Conservation (phyloP, 1,140 invertebrate genomes). For the Sycophila sp. region DNA sequence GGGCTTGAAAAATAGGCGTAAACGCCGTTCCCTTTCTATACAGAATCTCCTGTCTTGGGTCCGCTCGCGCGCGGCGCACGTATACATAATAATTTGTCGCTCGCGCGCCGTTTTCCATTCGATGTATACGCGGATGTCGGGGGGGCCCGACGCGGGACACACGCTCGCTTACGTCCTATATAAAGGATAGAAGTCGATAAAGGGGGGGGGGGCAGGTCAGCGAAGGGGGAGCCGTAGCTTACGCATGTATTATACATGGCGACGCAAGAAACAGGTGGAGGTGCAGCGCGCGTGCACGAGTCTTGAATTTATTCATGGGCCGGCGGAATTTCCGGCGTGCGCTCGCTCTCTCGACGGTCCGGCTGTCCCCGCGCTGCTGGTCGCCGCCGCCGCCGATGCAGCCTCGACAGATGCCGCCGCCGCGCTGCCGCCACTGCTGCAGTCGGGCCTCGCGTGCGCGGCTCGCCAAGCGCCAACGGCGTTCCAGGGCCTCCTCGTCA, state of each 20-base stretch:
- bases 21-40: not conserved
- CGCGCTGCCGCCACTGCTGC: not conserved
- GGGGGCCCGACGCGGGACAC: not conserved
- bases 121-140: not conserved
- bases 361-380: not conserved
- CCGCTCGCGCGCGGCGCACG: too few species aligned
- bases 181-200: slow-evolving; percentile 9
- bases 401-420: not conserved
- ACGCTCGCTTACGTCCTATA: not conserved
- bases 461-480: not conserved
- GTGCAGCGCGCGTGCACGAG: not conserved
- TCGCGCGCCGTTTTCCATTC: not conserved
- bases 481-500: not conserved
- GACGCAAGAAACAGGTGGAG: not conserved
- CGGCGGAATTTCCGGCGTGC: slow-evolving; percentile 4
- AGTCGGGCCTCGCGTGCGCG: not conserved
- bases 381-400: not conserved
- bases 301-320: not conserved
- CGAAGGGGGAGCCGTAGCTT: not conserved
- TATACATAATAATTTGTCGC: slow-evolving; percentile 9
- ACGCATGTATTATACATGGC: slow-evolving; percentile 12
- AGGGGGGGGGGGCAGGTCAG: not conserved
- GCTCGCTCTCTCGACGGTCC: not conserved
- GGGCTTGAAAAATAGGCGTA: too few species aligned
- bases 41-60: not conserved